A percentile compares a stretch with the other conserved stretches of the same genome.
Evolutionary conservation across 2,797 vertebrate genomes (phyloP).

Genomic region (Muscicapa striata): DNA sequence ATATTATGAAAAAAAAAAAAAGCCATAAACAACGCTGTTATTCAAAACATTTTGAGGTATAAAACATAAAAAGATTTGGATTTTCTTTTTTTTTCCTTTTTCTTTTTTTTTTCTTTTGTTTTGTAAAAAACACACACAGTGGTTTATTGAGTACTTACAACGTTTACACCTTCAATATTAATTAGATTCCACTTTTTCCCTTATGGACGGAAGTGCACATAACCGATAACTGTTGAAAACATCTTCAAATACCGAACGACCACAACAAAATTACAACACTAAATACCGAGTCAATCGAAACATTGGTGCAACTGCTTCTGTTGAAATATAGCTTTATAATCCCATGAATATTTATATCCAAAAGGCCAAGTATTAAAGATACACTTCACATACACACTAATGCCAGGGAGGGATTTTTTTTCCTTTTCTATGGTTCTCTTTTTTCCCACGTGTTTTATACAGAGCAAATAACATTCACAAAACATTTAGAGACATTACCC

Average conservation of each 20-base stretch:
- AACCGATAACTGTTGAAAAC: conserved; percentile 81
- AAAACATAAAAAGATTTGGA: conserved; percentile 75
- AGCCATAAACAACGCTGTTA: conserved; percentile 74
- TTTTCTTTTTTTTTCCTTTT: background rate
- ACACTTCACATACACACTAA: conserved; percentile 85
- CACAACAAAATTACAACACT: conserved; percentile 80
- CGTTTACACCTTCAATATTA: conserved; percentile 90
- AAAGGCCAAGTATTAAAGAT: conserved; percentile 79
- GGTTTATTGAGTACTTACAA: conserved; percentile 94
- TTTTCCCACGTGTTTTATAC: conserved; percentile 73
- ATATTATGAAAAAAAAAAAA: conserved; percentile 78
- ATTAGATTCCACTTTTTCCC: conserved; percentile 82
- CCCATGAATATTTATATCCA: conserved; percentile 82
- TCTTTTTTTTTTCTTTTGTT: conserved; percentile 31
- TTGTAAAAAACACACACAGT: conserved; percentile 86
- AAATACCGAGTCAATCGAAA: conserved; percentile 77
- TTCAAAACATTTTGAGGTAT: conserved; percentile 77
- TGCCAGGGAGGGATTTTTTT: conserved; percentile 74
- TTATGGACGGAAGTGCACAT: conserved; percentile 86
- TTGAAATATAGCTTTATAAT: conserved; percentile 80
- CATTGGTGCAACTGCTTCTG: conserved; percentile 76
- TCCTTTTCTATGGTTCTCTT: conserved; percentile 29
- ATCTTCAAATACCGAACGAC: conserved; percentile 76
- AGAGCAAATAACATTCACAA: conserved; percentile 80
- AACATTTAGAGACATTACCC: conserved; percentile 79